Conservation (phyloP, 2,888 invertebrate genomes). For the Cactoblastis cactorum region DNA sequence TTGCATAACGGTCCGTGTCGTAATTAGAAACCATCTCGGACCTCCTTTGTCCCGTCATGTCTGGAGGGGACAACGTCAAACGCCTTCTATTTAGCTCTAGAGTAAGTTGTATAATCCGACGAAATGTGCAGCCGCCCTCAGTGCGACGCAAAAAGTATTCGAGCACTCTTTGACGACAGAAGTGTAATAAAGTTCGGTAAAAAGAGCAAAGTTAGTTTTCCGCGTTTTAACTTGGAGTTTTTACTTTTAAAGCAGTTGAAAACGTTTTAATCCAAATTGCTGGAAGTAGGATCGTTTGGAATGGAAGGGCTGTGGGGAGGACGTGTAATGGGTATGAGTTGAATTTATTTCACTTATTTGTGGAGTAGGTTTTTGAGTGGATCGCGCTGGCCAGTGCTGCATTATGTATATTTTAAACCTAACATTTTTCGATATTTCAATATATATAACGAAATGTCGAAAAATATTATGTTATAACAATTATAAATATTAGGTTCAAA, state of each 20-base stretch:
- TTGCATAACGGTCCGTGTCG: constrained; percentile 76
- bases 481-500: no score
- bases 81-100: constrained; percentile 64
- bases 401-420: background rate
- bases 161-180: constrained; percentile 18
- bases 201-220: constrained; percentile 16
- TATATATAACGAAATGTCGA: no score
- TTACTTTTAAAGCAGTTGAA: constrained; percentile 8
- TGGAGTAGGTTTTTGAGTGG: background rate
- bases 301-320: background rate
- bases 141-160: constrained; percentile 23
- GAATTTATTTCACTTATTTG: background rate
- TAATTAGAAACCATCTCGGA: constrained; percentile 78
- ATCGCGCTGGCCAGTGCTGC: background rate
- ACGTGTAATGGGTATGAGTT: constrained; percentile 2
- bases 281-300: constrained; percentile 6
- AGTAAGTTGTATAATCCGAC: constrained; percentile 56
- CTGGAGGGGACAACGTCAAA: constrained; percentile 58
- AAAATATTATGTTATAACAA: no score
- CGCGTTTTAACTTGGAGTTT: constrained; percentile 12
- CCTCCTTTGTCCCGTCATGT: constrained; percentile 70
- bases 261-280: constrained; percentile 14
- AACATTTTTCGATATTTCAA: no score
- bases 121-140: constrained; percentile 44
- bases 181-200: constrained; percentile 20